Percentiles rank a stretch among this genome's conserved stretches.
These are phyloP conservation scores for Eospalax fontanierii DNA, from an alignment of 2,797 vertebrate genomes.

Conservation along the genomic window DNA sequence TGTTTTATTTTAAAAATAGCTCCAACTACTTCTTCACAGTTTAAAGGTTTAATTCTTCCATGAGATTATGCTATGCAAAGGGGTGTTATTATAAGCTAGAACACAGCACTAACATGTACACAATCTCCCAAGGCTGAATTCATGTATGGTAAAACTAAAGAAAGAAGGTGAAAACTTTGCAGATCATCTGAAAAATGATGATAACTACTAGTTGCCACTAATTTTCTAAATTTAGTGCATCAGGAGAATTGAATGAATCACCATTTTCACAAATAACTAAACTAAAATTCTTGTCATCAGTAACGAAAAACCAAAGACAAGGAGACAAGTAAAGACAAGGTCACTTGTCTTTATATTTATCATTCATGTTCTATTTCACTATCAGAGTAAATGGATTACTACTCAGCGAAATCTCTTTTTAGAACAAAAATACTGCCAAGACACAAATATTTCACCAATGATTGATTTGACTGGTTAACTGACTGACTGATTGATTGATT, in stretches of 20 bases:
- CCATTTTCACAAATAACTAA: constrained; percentile 71
- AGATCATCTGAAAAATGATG: constrained; percentile 62
- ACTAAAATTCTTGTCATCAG: constrained; percentile 55
- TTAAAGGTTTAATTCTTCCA: constrained; percentile 59
- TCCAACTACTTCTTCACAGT: not conserved
- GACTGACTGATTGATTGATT: too few species aligned
- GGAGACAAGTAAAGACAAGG: not conserved
- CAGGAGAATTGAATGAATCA: constrained; percentile 65
- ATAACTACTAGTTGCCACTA: constrained; percentile 30
- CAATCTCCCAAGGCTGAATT: constrained; percentile 40
- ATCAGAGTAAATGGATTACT: constrained; percentile 41
- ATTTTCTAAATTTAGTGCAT: constrained; percentile 61
- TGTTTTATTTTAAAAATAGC: constrained; percentile 69
- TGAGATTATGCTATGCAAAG: constrained; percentile 22
- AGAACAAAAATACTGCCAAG: constrained; percentile 19
- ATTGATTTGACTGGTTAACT: not conserved
- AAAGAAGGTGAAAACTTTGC: constrained; percentile 37
- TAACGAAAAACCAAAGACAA: constrained; percentile 66
- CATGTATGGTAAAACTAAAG: constrained; percentile 36
- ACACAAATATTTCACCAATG: constrained; percentile 57
- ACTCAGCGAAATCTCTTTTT: constrained; percentile 59
- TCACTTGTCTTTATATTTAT: constrained; percentile 54
- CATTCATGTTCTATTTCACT: not conserved
- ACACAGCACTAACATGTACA: not conserved
- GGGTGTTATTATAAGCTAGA: not conserved